Evolutionary conservation across 1,140 invertebrate genomes (phyloP).

Genomic region (Littorina saxatilis): DNA sequence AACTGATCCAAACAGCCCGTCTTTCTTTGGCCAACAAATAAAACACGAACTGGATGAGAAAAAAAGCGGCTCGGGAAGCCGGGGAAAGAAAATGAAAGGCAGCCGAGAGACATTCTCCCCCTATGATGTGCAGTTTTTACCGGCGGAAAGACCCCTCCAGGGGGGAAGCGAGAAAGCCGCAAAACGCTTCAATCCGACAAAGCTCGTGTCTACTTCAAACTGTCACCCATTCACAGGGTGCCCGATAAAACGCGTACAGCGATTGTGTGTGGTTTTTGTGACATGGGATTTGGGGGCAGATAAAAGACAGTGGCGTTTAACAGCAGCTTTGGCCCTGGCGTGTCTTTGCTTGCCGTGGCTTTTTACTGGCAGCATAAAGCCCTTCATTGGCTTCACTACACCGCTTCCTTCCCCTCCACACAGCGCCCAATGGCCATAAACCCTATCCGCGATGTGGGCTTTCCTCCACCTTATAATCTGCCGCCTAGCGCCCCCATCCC

Average conservation of each 20-base stretch:
- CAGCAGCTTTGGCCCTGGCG: neutral
- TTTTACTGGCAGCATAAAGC: neutral
- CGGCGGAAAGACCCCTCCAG: neutral
- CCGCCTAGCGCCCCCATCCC: too few relatives aligned
- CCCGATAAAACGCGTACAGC: neutral
- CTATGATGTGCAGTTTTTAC: neutral
- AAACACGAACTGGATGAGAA: too few relatives aligned
- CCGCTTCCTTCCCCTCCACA: neutral
- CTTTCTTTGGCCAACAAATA: neutral
- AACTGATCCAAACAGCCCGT: neutral
- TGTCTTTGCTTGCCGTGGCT: too few relatives aligned
- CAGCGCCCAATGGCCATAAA: neutral
- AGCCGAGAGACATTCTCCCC: neutral
- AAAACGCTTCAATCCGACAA: neutral
- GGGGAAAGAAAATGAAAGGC: too few relatives aligned
- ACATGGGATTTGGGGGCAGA: neutral
- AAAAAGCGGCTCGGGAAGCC: too few relatives aligned
- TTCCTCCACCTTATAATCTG: too few relatives aligned
- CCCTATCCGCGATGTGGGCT: neutral
- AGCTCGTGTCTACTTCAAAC: conserved; percentile 13
- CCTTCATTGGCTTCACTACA: conserved; percentile 8
- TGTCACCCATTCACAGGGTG: neutral
- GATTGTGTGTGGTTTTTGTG: neutral
- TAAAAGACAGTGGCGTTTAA: neutral
- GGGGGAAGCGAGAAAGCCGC: neutral